Conservation (phyloP, 2,888 invertebrate genomes). For the Cosmopolites sordidus region DNA sequence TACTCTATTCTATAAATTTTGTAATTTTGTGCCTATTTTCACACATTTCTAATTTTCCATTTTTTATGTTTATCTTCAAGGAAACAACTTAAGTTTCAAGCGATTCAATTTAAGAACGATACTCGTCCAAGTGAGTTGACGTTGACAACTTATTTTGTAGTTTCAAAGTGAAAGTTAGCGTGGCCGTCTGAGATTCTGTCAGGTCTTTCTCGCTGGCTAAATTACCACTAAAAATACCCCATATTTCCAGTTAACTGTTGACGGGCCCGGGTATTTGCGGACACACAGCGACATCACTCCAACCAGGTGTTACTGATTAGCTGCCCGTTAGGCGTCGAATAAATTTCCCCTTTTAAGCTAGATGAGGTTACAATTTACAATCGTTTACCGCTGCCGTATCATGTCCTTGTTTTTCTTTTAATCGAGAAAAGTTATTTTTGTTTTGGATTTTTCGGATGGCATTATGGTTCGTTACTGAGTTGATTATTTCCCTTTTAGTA, state of each 20-base stretch:
- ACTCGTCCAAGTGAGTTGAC: background rate
- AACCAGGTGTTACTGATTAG: constrained; percentile 16
- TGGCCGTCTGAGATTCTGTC: constrained; percentile 8
- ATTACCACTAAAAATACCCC: constrained; percentile 17
- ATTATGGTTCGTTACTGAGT: too few species aligned
- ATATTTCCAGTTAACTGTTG: constrained; percentile 12
- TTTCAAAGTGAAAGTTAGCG: constrained; percentile 10
- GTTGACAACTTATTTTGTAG: constrained; percentile 14
- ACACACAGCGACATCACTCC: constrained; percentile 3
- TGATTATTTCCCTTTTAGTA: too few species aligned
- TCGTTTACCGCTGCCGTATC: background rate
- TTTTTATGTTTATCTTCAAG: too few species aligned
- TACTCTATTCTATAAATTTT: too few species aligned
- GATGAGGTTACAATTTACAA: constrained; percentile 15
- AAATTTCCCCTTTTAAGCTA: constrained; percentile 12
- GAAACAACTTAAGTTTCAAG: too few species aligned
- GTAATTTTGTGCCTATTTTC: too few species aligned
- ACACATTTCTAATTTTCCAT: too few species aligned
- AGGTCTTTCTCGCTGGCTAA: constrained; percentile 10
- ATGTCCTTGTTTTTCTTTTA: constrained; percentile 3
- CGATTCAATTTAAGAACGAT: too few species aligned
- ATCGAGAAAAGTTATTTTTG: too few species aligned
- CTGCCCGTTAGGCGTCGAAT: constrained; percentile 6
- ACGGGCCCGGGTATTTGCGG: constrained; percentile 10
- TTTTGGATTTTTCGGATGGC: too few species aligned